phyloP scores from a whole-genome alignment of 2,113 vertebrate genomes.

The Prolemur simus region DNA sequence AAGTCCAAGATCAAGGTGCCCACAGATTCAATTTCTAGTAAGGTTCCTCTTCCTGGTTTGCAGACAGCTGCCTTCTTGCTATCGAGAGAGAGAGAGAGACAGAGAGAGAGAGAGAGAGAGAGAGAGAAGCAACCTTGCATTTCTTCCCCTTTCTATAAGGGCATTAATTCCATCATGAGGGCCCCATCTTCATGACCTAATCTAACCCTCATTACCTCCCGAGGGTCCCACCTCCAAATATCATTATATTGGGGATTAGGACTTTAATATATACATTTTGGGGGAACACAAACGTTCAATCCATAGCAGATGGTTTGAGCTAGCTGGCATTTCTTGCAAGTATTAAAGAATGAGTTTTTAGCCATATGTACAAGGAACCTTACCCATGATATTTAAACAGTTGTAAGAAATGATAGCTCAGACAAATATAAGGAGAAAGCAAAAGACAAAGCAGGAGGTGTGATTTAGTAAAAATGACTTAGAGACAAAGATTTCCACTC shows the following conservation, averaged over 20 bases:
- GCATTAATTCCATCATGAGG: background rate
- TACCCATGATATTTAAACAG: background rate
- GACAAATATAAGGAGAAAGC: conserved; percentile 21
- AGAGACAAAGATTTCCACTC: background rate
- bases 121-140: background rate
- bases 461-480: conserved; percentile 34
- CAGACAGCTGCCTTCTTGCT: background rate
- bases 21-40: background rate
- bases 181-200: background rate
- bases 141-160: background rate
- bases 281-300: background rate
- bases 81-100: background rate
- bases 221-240: background rate
- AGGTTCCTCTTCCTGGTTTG: background rate
- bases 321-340: background rate
- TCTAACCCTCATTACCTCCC: background rate
- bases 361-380: background rate
- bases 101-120: background rate
- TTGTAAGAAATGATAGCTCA: background rate
- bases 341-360: background rate
- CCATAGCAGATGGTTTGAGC: background rate
- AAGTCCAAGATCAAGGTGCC: background rate
- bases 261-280: background rate
- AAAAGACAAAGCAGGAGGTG: background rate
- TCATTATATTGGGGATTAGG: background rate